Evolutionary conservation across 2,113 vertebrate species (phyloP).

Genomic region (Channa maculata): DNA sequence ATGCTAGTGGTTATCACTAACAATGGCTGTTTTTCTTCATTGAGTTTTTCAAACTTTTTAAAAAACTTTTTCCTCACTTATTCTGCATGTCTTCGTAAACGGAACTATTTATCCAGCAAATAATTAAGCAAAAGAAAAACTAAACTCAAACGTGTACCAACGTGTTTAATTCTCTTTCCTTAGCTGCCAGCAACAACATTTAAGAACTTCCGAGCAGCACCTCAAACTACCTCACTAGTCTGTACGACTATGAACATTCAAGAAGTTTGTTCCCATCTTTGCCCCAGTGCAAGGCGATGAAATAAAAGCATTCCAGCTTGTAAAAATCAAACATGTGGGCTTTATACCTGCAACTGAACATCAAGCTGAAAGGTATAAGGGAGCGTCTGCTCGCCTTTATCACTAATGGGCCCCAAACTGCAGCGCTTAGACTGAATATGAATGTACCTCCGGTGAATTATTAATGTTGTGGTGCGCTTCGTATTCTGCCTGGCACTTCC

Average conservation of each 20-base stretch:
- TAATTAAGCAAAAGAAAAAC: background rate
- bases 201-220: conserved; percentile 24
- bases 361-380: conserved; percentile 70
- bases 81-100: conserved; percentile 12
- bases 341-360: conserved; percentile 69
- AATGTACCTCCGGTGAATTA: conserved; percentile 82
- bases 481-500: conserved; percentile 81
- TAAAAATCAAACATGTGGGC: conserved; percentile 67
- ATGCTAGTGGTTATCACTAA: conserved; percentile 32
- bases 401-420: conserved; percentile 83
- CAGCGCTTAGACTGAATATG: conserved; percentile 79
- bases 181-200: background rate
- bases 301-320: conserved; percentile 61
- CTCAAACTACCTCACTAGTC: conserved; percentile 32
- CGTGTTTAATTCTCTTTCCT: background rate
- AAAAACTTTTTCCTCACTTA: conserved; percentile 2
- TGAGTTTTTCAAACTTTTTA: conserved; percentile 31
- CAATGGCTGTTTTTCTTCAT: conserved; percentile 29
- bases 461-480: conserved; percentile 81
- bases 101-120: background rate
- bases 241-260: conserved; percentile 43
- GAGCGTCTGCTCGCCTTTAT: conserved; percentile 75
- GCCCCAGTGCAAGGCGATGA: conserved; percentile 29
- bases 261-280: conserved; percentile 55
- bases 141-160: background rate